phyloP scores from a whole-genome alignment of 2,113 vertebrate species.

The Machaerirhynchus nigripectus region DNA sequence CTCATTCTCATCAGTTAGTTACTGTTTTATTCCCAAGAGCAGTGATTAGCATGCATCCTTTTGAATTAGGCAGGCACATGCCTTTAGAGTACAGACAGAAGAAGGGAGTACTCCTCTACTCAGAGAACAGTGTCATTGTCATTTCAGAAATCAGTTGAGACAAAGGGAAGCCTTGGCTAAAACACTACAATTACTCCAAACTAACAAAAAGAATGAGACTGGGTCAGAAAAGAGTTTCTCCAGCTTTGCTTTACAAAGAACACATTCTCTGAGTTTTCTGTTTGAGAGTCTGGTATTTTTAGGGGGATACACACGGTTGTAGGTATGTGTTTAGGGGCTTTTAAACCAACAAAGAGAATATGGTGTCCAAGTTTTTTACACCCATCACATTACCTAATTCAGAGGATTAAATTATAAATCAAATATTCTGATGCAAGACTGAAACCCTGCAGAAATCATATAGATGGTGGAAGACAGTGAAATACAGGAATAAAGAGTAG shows the following conservation, averaged over 20 bases:
- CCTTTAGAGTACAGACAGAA: not conserved
- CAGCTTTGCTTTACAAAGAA: not conserved
- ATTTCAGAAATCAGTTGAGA: not conserved
- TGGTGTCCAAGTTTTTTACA: not conserved
- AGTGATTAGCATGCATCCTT: not conserved
- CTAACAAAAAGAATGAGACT: not conserved
- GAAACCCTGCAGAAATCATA: not conserved
- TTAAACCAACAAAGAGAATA: not conserved
- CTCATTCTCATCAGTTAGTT: not conserved
- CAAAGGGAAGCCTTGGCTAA: not conserved
- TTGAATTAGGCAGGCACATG: not conserved
- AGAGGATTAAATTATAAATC: not conserved
- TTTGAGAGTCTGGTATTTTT: not conserved
- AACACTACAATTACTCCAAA: not conserved
- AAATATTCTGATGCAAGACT: not conserved
- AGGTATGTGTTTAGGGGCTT: rapidly evolving
- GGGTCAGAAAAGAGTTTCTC: not conserved
- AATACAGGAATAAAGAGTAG: not conserved
- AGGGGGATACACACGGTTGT: rapidly evolving
- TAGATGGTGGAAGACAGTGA: not conserved
- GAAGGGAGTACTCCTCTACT: not conserved
- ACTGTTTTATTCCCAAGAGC: not conserved
- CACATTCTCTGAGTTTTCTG: not conserved
- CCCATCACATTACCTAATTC: not conserved
- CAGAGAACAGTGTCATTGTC: not conserved